Evolutionary conservation across 2,888 invertebrate species (phyloP).

Genomic region (Petrolisthes manimaculis): DNA sequence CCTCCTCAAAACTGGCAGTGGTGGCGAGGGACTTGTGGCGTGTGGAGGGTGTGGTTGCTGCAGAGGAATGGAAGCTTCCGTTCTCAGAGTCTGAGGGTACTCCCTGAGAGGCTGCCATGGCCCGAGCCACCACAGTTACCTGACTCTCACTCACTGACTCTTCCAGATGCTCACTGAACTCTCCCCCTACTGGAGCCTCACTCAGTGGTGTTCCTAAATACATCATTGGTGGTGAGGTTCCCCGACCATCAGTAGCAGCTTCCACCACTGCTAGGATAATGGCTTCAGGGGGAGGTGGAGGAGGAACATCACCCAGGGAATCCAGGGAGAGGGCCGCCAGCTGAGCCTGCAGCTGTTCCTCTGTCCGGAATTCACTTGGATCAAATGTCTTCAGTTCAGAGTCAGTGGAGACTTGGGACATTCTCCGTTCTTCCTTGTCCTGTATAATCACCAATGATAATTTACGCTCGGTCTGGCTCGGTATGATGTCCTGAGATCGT

Average conservation of each 20-base stretch:
- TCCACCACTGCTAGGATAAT: conserved; percentile 16
- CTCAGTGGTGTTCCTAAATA: conserved; percentile 40
- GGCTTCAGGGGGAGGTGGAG: neutral
- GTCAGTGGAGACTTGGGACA: conserved; percentile 55
- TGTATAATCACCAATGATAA: neutral
- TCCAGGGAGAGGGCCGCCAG: conserved; percentile 48
- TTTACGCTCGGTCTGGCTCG: neutral
- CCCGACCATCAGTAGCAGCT: neutral
- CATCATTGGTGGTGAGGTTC: conserved; percentile 24
- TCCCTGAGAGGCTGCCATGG: conserved; percentile 44
- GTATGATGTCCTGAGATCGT: neutral
- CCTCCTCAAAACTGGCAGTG: conserved; percentile 57
- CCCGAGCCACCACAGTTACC: conserved; percentile 78
- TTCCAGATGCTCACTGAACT: conserved; percentile 83
- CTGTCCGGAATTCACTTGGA: conserved; percentile 50
- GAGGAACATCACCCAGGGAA: conserved; percentile 25
- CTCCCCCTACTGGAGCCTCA: conserved; percentile 26
- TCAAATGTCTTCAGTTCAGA: conserved; percentile 52
- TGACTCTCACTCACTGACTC: conserved; percentile 92
- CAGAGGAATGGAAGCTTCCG: conserved; percentile 70
- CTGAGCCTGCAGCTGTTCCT: conserved; percentile 48
- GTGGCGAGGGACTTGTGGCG: conserved; percentile 78
- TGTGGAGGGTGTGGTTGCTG: conserved; percentile 82
- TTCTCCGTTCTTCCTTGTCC: conserved; percentile 29
- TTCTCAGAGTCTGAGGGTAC: conserved; percentile 64